Evolutionary conservation across 2,113 vertebrate genomes (phyloP), one percentile per base, ranked within the genome.

Genomic region (Ammodytes marinus): DNA sequence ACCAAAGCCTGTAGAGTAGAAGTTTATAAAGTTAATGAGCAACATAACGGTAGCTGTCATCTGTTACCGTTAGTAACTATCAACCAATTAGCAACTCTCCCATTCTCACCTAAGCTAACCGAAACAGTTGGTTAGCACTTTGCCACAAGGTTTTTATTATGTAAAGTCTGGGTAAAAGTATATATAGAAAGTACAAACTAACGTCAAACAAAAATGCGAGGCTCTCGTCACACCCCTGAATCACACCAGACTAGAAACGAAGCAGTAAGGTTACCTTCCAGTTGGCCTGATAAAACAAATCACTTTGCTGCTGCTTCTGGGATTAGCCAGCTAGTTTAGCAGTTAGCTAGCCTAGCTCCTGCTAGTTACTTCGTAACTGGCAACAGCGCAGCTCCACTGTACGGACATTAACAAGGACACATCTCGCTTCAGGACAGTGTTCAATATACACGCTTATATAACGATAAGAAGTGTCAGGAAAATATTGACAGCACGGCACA

Each of bases 301-400:
- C 80, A 90, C 87, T 89, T 88, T 82, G 88, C 81, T 80, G 74
- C 64, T 80, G 50, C 65, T 82, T 52, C 68, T 74, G 68, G 64
- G 57, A 82, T 82, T 82, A 90, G 88, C 80, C 86, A 65, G 84
- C 81, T 85, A 89, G 63, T 73, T 47, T 66, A 77, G 76, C 82
- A 63, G 65, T 53, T 79, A 80, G 84, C 84, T 58, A 73, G 81
- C 81, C 27, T 83, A 89, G 78, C 82, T 83, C 50, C 84, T 69
- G 64, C 72, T 73, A 47, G 85, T 92, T 91, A 89, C 79, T 87
- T 90, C 80, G 82, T 37, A 69, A 73, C 50, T 88, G 69, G 63
- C 83, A 90, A 72, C 55, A 76, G 59, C 64, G 63, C 63, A 81
- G 74, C 40, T 11, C 12, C 45, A 60, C n/a, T 53, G 66, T 69